Evolutionary conservation across 2,113 vertebrate species (phyloP).

Genomic region (Strix aluco): DNA sequence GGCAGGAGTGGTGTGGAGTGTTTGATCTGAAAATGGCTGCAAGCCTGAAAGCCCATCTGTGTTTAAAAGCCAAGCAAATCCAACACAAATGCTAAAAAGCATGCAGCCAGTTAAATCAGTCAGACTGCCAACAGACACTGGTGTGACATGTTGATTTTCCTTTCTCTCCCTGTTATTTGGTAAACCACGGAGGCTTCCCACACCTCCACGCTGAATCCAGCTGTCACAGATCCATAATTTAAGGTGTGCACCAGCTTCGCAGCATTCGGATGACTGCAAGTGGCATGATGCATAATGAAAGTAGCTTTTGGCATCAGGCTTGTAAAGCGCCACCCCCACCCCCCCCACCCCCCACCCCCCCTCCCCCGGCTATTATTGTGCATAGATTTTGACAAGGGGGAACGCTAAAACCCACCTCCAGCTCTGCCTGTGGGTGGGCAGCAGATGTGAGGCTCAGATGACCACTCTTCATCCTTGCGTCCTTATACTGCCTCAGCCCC

Average conservation of each 20-base stretch:
- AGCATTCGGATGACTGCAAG: background rate
- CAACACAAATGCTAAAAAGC: background rate
- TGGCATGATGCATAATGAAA: background rate
- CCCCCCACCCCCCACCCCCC: background rate
- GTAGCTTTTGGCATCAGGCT: background rate
- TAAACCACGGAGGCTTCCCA: slow-evolving; percentile 20
- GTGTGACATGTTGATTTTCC: slow-evolving; percentile 58
- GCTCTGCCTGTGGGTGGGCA: background rate
- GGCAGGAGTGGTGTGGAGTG: background rate
- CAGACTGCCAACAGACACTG: background rate
- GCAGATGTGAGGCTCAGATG: fast-evolving
- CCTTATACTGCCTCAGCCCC: background rate
- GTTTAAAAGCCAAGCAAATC: slow-evolving; percentile 9
- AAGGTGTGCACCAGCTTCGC: background rate
- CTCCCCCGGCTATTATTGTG: background rate
- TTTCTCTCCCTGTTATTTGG: background rate
- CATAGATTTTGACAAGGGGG: background rate
- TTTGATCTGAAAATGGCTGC: background rate
- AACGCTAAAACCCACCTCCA: background rate
- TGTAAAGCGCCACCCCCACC: too few relatives aligned
- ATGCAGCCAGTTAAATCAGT: background rate
- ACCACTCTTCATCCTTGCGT: too few relatives aligned
- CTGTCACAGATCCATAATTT: slow-evolving; percentile 24
- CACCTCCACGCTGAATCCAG: background rate
- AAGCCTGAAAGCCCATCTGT: background rate